phyloP scores from a whole-genome alignment of 2,797 vertebrate genomes.

The Petrocephalus schoutedeni region DNA sequence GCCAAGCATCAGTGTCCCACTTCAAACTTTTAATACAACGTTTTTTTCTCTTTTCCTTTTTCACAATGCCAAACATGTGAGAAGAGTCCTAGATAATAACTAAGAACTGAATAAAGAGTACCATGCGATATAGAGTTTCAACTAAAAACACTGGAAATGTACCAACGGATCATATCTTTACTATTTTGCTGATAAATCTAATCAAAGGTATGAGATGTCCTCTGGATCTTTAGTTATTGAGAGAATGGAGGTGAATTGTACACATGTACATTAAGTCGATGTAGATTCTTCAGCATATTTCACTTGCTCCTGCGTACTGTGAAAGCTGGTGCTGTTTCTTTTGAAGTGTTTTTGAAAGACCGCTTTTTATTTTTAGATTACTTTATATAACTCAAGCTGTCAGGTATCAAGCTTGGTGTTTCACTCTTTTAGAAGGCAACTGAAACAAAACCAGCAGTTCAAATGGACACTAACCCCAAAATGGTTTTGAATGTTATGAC shows the following conservation, averaged over 20 bases:
- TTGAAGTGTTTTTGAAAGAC: background rate
- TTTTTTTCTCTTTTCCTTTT: constrained; percentile 3
- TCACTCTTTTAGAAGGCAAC: background rate
- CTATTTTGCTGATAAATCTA: background rate
- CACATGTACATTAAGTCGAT: background rate
- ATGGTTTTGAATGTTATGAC: background rate
- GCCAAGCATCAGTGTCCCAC: background rate
- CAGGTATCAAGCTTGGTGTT: background rate
- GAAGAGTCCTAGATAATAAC: background rate
- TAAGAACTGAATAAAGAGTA: background rate
- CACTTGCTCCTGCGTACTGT: background rate
- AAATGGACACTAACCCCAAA: background rate
- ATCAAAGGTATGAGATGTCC: background rate
- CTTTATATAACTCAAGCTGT: background rate
- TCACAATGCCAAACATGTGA: background rate
- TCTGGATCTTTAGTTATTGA: background rate
- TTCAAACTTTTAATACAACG: constrained; percentile 9
- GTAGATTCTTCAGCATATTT: background rate
- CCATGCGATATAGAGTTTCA: background rate
- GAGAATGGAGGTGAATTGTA: background rate
- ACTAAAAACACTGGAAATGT: constrained; percentile 19
- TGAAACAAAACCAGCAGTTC: background rate
- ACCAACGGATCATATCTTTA: background rate
- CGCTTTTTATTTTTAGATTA: constrained; percentile 3
- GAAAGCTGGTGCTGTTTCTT: background rate